Conservation (phyloP, 2,888 invertebrate species). For the Melinopterus prodromus region DNA sequence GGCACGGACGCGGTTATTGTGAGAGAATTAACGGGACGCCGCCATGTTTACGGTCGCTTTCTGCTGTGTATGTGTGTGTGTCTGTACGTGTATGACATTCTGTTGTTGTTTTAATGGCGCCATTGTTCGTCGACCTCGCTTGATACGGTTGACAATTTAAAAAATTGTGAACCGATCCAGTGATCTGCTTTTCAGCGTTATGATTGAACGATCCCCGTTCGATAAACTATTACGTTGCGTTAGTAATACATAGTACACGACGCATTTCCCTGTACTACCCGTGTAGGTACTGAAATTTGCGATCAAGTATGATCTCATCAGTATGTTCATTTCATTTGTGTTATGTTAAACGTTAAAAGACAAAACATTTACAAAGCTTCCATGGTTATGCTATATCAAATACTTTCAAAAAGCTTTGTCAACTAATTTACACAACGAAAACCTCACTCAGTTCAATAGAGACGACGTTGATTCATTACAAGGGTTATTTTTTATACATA, state of each 20-base stretch:
- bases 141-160: neutral
- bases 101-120: neutral
- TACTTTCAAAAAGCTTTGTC: too few relatives aligned
- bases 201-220: neutral
- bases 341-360: too few relatives aligned
- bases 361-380: too few relatives aligned
- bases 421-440: too few relatives aligned
- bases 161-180: neutral
- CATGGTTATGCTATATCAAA: too few relatives aligned
- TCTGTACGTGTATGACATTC: neutral
- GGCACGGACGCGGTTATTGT: neutral
- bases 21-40: neutral
- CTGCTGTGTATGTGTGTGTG: neutral
- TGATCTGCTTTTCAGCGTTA: neutral
- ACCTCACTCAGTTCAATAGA: too few relatives aligned
- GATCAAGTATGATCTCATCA: too few relatives aligned
- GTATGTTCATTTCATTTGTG: too few relatives aligned
- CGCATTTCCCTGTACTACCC: too few relatives aligned
- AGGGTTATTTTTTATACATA: too few relatives aligned
- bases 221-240: neutral
- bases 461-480: too few relatives aligned
- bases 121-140: neutral
- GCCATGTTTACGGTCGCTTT: conserved; percentile 4
- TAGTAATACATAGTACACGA: neutral
- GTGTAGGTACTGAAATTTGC: too few relatives aligned